Conservation (phyloP, 2,113 vertebrate genomes). For the Zosterops pallidus region DNA sequence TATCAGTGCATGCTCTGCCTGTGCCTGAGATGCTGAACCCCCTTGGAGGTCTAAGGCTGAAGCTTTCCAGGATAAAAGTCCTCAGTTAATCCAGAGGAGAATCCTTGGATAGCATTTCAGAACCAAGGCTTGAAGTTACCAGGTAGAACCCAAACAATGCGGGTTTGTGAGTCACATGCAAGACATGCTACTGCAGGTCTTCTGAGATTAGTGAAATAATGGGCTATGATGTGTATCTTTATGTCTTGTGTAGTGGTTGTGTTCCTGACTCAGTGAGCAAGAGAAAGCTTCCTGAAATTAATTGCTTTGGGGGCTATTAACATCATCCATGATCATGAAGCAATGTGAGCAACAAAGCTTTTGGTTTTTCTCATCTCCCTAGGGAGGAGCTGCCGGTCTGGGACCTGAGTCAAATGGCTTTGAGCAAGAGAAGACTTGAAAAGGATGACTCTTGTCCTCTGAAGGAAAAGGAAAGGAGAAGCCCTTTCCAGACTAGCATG, state of each 20-base stretch:
- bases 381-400: neutral
- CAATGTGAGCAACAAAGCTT: neutral
- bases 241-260: neutral
- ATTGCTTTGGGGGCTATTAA: constrained; percentile 23
- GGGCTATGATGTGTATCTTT: neutral
- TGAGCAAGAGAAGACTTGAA: constrained; percentile 28
- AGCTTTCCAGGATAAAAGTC: neutral
- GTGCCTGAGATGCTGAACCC: neutral
- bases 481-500: neutral
- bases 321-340: neutral
- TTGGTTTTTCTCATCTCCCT: constrained; percentile 15
- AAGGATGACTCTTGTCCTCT: neutral
- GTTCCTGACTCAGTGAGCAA: neutral
- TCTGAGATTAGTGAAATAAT: neutral
- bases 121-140: neutral
- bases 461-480: neutral
- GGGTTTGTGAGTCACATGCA: neutral
- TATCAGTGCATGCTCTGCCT: no score
- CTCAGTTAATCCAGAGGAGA: neutral
- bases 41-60: neutral
- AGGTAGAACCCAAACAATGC: neutral
- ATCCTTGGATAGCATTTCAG: neutral
- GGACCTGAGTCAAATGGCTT: neutral
- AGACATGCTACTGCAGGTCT: neutral
- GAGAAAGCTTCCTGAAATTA: constrained; percentile 14